These are phyloP conservation scores for Heterodera carotae DNA, from an alignment of 1,140 invertebrate species.

Conservation along the genomic window DNA sequence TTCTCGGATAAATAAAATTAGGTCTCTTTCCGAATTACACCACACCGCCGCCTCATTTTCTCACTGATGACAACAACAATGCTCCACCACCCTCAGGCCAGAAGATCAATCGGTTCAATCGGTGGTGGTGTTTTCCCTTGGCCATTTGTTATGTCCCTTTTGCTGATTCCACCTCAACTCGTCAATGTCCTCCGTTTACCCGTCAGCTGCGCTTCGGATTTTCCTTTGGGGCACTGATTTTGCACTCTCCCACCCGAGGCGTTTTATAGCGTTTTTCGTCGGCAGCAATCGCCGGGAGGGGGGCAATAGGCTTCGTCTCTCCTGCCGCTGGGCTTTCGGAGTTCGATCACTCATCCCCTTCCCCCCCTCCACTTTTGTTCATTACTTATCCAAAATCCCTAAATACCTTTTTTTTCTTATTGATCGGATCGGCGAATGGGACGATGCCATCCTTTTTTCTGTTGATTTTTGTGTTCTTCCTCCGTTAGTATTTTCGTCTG, in stretches of 20 bases:
- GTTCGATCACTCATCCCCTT: neutral
- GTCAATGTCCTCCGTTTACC: constrained; percentile 1
- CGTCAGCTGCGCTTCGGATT: constrained; percentile 14
- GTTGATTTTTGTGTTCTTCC: neutral
- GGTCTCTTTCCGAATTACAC: neutral
- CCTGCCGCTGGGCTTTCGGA: neutral
- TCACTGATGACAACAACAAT: constrained; percentile 1
- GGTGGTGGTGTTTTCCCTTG: neutral
- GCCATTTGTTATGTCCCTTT: constrained; percentile 14
- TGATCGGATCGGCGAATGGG: neutral
- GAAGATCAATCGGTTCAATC: constrained; percentile 4
- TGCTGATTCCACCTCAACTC: neutral
- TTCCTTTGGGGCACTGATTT: constrained; percentile 1
- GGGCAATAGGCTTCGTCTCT: too few species aligned
- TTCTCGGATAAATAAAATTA: neutral
- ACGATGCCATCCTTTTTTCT: neutral
- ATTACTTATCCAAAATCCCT: neutral
- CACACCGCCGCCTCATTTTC: neutral
- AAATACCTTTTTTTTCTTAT: neutral
- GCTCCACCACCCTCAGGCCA: neutral
- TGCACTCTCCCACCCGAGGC: neutral
- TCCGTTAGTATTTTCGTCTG: neutral
- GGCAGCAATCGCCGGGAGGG: neutral
- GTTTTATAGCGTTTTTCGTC: constrained; percentile 11
- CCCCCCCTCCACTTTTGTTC: neutral